Conservation (phyloP, 1,140 invertebrate genomes). For the Bradysia coprophila region DNA sequence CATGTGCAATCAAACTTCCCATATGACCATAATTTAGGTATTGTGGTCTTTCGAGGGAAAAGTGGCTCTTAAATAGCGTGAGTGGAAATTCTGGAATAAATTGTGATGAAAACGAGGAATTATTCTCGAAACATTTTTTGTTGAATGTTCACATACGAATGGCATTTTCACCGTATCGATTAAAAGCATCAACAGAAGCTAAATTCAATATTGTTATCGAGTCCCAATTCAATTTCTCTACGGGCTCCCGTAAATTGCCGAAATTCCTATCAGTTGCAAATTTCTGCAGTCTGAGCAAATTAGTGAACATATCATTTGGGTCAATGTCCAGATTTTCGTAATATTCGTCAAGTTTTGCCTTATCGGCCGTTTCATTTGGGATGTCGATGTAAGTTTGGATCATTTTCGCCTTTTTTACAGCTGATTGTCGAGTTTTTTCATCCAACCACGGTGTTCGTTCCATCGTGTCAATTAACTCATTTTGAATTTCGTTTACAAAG, state of each 20-base stretch:
- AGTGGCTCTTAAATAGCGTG: constrained; percentile 58
- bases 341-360: constrained; percentile 52
- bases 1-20: constrained; percentile 42
- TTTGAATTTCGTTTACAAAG: constrained; percentile 67
- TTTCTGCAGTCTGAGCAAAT: constrained; percentile 50
- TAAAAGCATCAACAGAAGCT: constrained; percentile 68
- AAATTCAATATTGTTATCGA: constrained; percentile 57
- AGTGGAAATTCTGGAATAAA: constrained; percentile 38
- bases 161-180: constrained; percentile 64
- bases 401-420: constrained; percentile 47
- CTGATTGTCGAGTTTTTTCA: constrained; percentile 45
- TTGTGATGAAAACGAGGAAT: not conserved
- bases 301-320: constrained; percentile 46
- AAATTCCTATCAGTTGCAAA: constrained; percentile 61
- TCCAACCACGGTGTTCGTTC: constrained; percentile 77
- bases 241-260: constrained; percentile 49
- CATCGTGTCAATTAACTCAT: constrained; percentile 40
- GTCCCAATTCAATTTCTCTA: constrained; percentile 71
- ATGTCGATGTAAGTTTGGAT: constrained; percentile 68
- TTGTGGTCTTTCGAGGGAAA: constrained; percentile 38
- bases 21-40: constrained; percentile 52
- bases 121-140: too few species aligned
- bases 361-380: constrained; percentile 59
- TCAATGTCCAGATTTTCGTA: constrained; percentile 55
- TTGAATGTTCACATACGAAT: constrained; percentile 51